Evolutionary conservation across 2,888 invertebrate genomes (phyloP).

Genomic region (Ligdia adustata): DNA sequence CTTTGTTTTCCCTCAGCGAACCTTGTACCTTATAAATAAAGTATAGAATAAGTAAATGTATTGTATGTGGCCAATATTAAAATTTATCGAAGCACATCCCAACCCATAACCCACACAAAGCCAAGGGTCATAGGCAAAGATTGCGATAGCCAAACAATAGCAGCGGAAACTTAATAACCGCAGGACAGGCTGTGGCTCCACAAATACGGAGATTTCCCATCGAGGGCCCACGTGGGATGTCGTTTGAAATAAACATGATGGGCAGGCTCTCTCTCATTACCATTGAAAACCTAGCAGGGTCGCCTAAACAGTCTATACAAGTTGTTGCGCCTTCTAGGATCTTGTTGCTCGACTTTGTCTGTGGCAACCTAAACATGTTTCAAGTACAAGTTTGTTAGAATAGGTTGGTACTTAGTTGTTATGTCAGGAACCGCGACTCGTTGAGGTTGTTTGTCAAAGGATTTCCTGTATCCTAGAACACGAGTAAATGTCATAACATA

Average conservation of each 20-base stretch:
- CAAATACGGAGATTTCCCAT: slow-evolving; percentile 38
- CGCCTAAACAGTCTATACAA: slow-evolving; percentile 31
- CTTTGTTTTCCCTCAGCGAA: background rate
- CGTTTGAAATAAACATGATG: slow-evolving; percentile 50
- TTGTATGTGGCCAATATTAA: slow-evolving; percentile 16
- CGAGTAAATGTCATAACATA: too few species aligned
- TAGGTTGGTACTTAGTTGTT: slow-evolving; percentile 6
- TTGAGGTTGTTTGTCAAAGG: slow-evolving; percentile 10
- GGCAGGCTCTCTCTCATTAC: slow-evolving; percentile 53
- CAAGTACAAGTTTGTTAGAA: too few species aligned
- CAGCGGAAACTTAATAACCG: slow-evolving; percentile 31
- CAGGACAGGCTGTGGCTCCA: slow-evolving; percentile 17
- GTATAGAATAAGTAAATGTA: background rate
- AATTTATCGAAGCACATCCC: slow-evolving; percentile 21
- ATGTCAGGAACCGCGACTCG: background rate
- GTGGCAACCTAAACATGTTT: slow-evolving; percentile 5
- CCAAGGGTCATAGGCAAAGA: slow-evolving; percentile 33
- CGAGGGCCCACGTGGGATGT: slow-evolving; percentile 45
- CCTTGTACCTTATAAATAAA: background rate
- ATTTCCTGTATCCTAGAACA: slow-evolving; percentile 9
- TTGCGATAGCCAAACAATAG: slow-evolving; percentile 39
- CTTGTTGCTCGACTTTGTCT: slow-evolving; percentile 4
- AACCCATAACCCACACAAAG: slow-evolving; percentile 30
- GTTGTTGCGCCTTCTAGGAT: background rate
- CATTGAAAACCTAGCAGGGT: slow-evolving; percentile 46